These are phyloP conservation scores for Ovibos moschatus DNA, from an alignment of 2,113 vertebrate species.

Conservation along the genomic window DNA sequence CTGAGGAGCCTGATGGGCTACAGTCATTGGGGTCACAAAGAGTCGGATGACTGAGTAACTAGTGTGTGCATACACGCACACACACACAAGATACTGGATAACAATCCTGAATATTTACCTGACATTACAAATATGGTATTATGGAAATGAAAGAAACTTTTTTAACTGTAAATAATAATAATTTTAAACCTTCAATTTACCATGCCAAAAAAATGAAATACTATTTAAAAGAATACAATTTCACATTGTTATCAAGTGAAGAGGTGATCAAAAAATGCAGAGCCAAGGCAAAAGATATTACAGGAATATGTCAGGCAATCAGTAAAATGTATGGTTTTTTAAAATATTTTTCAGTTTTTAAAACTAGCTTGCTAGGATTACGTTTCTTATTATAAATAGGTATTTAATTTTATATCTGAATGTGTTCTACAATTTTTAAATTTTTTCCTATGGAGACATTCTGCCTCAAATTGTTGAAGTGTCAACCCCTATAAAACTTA, in stretches of 20 bases:
- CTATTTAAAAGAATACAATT: neutral
- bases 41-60: neutral
- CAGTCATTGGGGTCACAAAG: neutral
- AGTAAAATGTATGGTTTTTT: neutral
- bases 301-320: neutral
- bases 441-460: neutral
- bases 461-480: neutral
- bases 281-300: neutral
- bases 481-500: neutral
- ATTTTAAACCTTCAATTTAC: neutral
- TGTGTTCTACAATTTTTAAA: neutral
- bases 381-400: neutral
- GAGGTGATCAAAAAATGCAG: neutral
- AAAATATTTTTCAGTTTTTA: neutral
- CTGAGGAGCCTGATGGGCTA: neutral
- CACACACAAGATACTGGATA: neutral
- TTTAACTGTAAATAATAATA: neutral
- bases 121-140: neutral
- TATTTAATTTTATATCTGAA: neutral
- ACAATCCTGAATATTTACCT: neutral
- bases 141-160: neutral
- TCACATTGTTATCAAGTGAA: neutral
- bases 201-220: neutral
- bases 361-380: neutral
- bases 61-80: neutral